Evolutionary conservation across 2,113 vertebrate species (phyloP).

Genomic region (Cairina moschata): DNA sequence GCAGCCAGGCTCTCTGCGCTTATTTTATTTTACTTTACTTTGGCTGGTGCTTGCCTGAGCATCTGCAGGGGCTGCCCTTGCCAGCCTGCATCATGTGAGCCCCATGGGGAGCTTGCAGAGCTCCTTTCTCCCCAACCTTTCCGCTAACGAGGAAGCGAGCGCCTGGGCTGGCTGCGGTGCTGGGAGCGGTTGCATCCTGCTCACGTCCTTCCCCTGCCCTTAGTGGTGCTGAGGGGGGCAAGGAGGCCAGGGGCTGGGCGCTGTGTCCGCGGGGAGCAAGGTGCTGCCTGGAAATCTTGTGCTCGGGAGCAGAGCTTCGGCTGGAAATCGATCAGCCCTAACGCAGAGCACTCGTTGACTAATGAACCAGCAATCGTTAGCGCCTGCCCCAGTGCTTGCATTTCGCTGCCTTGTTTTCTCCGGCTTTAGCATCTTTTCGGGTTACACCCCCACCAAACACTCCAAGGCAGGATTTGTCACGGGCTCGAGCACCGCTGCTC

Average conservation of each 20-base stretch:
- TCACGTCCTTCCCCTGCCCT: background rate
- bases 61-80: background rate
- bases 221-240: background rate
- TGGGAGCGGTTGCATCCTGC: background rate
- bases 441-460: background rate
- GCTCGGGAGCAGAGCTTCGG: background rate
- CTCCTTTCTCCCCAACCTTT: slow-evolving; percentile 21
- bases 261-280: background rate
- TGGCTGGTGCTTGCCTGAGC: fast-evolving
- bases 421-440: background rate
- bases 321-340: background rate
- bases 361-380: fast-evolving
- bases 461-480: background rate
- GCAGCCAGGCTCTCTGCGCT: background rate
- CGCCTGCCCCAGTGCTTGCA: background rate
- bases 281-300: background rate
- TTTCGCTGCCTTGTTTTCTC: background rate
- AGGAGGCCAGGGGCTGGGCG: background rate
- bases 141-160: slow-evolving; percentile 30
- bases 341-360: fast-evolving
- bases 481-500: background rate
- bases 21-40: background rate
- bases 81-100: background rate
- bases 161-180: background rate
- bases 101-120: background rate